Conservation (phyloP, 2,797 vertebrate species). For the Zalophus californianus region DNA sequence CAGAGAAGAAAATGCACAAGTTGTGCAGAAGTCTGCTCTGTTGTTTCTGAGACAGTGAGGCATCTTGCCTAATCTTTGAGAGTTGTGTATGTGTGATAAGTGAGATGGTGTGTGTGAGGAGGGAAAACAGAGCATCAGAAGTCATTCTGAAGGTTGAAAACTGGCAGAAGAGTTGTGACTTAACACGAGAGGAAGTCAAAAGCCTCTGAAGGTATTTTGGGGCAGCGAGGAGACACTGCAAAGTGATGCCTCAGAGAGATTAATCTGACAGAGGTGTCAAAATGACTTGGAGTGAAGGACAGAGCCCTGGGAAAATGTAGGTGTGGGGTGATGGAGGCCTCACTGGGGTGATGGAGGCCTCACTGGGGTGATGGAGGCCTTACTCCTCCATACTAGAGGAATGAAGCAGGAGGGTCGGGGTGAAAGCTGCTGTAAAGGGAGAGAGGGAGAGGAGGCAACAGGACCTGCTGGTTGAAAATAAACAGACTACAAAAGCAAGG, state of each 20-base stretch:
- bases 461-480: not conserved
- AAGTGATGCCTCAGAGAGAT: conserved; percentile 6
- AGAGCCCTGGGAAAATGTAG: not conserved
- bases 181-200: conserved; percentile 12
- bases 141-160: conserved; percentile 24
- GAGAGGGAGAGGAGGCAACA: not conserved
- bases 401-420: not conserved
- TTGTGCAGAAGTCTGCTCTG: not conserved
- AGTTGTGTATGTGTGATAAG: not conserved
- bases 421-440: not conserved
- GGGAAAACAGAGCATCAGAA: not conserved
- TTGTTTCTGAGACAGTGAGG: not conserved
- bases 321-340: not conserved
- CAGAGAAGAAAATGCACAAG: not conserved
- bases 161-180: not conserved
- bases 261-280: not conserved
- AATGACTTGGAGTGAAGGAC: not conserved
- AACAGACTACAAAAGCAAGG: not conserved
- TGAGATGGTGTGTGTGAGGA: not conserved
- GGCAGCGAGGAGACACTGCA: not conserved
- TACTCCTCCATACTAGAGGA: not conserved
- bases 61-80: conserved; percentile 5
- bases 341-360: not conserved
- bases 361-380: not conserved
- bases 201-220: not conserved